Conservation (phyloP, 1,140 invertebrate genomes). For the Limonius californicus region DNA sequence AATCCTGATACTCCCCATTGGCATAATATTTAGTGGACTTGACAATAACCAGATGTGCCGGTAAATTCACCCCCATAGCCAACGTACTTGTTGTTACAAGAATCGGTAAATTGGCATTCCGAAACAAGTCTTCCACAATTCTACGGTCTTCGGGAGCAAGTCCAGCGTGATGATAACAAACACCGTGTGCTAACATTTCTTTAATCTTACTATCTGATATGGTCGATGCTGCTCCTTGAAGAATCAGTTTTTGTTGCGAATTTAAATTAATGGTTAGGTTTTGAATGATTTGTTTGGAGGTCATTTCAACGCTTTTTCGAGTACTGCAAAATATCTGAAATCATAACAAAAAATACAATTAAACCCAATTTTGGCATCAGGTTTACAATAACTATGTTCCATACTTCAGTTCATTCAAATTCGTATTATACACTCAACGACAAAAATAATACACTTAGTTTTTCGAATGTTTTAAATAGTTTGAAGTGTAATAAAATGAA, state of each 20-base stretch:
- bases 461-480: too few species aligned
- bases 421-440: too few species aligned
- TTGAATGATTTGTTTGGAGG: constrained; percentile 59
- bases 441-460: too few species aligned
- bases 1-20: constrained; percentile 65
- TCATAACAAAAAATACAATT: neutral
- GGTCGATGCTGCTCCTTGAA: constrained; percentile 50
- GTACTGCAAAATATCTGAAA: constrained; percentile 72
- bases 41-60: constrained; percentile 78
- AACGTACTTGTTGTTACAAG: constrained; percentile 67
- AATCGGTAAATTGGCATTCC: constrained; percentile 60
- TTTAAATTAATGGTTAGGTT: constrained; percentile 56
- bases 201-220: constrained; percentile 47
- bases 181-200: constrained; percentile 57
- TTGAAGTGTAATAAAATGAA: too few species aligned
- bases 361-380: too few species aligned
- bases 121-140: constrained; percentile 62
- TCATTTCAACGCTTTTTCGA: constrained; percentile 67
- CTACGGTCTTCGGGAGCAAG: constrained; percentile 60
- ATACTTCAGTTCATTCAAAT: too few species aligned
- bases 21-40: constrained; percentile 74
- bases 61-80: constrained; percentile 80
- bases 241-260: constrained; percentile 51
- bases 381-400: too few species aligned
- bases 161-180: constrained; percentile 78